Evolutionary conservation across 2,797 vertebrate genomes (phyloP).

Genomic region (Synanceia verrucosa): DNA sequence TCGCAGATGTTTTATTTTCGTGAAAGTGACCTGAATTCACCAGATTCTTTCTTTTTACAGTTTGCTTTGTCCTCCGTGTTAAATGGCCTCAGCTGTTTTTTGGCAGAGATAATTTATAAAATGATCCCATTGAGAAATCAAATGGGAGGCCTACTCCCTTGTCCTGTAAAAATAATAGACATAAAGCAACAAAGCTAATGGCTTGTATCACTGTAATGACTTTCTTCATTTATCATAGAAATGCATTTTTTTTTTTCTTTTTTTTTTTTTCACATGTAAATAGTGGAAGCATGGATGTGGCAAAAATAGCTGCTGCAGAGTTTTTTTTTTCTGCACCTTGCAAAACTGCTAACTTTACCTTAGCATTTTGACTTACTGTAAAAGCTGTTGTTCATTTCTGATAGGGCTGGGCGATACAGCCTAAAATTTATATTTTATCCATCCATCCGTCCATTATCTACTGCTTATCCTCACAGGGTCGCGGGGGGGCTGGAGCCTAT

Average conservation of each 20-base stretch:
- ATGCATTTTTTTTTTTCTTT: too few relatives aligned
- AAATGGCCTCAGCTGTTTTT: background rate
- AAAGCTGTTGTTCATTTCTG: background rate
- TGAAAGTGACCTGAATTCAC: background rate
- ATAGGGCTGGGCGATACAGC: too few relatives aligned
- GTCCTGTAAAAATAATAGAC: background rate
- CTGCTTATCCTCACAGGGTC: too few relatives aligned
- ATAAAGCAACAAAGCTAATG: conserved; percentile 2
- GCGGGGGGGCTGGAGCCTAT: too few relatives aligned
- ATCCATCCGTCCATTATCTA: too few relatives aligned
- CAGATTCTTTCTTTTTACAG: background rate
- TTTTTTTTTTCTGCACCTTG: background rate
- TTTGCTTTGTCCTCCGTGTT: background rate
- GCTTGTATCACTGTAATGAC: background rate
- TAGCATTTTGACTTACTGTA: background rate
- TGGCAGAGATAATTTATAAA: conserved; percentile 8
- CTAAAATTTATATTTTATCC: too few relatives aligned
- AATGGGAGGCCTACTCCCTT: background rate
- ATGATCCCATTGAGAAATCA: background rate
- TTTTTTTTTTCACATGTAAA: too few relatives aligned
- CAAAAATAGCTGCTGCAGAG: background rate
- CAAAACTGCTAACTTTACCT: background rate
- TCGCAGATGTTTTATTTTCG: background rate
- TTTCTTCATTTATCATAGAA: background rate
- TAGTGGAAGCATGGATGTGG: background rate